A percentile compares a stretch with the other conserved stretches of the same genome.
phyloP scores from a whole-genome alignment of 2,888 invertebrate species.

The Anticlea derivata region DNA sequence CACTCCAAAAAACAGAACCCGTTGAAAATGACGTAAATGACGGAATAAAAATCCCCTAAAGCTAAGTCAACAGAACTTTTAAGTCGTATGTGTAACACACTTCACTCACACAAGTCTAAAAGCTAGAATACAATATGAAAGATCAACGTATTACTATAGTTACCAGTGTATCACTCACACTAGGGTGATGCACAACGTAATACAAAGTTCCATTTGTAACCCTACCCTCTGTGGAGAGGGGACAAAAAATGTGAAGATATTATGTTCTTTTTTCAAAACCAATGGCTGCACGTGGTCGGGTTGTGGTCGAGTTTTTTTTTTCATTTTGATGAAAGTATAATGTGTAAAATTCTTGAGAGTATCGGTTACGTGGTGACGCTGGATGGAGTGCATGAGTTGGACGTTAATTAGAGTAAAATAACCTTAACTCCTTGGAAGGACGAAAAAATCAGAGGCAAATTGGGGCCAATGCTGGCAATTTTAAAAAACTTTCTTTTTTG shows the following conservation, averaged over 20 bases:
- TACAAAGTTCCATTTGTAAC: slow-evolving; percentile 78
- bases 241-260: slow-evolving; percentile 68
- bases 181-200: slow-evolving; percentile 41
- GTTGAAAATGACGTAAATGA: slow-evolving; percentile 38
- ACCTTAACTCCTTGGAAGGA: too few relatives aligned
- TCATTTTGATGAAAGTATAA: slow-evolving; percentile 70
- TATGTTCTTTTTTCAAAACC: slow-evolving; percentile 65
- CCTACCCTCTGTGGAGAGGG: slow-evolving; percentile 68
- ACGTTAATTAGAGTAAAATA: slow-evolving; percentile 1
- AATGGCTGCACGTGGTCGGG: slow-evolving; percentile 78
- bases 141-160: not conserved
- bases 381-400: not conserved
- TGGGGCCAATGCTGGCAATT: too few relatives aligned
- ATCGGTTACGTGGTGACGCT: slow-evolving; percentile 55
- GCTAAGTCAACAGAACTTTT: slow-evolving; percentile 45
- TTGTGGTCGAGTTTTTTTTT: slow-evolving; percentile 74
- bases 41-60: slow-evolving; percentile 38
- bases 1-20: slow-evolving; percentile 19
- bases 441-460: too few relatives aligned
- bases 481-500: too few relatives aligned
- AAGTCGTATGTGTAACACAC: slow-evolving; percentile 59
- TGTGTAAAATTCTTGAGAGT: slow-evolving; percentile 71
- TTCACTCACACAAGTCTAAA: slow-evolving; percentile 46
- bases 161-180: slow-evolving; percentile 21
- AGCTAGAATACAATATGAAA: slow-evolving; percentile 1